Evolutionary conservation across 2,888 invertebrate genomes (phyloP), one percentile per base, ranked within the genome.

Genomic region (Monopis laevigella): DNA sequence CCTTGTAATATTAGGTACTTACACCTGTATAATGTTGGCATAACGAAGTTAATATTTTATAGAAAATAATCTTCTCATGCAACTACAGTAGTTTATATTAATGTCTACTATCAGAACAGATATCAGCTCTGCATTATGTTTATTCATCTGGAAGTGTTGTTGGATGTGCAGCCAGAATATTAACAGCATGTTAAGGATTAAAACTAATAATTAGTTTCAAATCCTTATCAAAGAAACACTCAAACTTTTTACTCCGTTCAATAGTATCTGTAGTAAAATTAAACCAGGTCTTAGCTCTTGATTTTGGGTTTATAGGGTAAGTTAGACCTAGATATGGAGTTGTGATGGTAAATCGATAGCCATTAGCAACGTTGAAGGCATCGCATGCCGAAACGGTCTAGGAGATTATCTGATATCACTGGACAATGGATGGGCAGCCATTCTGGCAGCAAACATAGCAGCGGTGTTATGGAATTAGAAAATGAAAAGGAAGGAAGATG

Each of bases 301-400:
- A n/a, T n/a, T n/a, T n/a, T n/a, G n/a, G n/a, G n/a, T n/a, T n/a
- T n/a, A n/a, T n/a, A n/a, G n/a, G n/a, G n/a, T n/a, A n/a, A n/a
- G n/a, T n/a, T n/a, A n/a, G n/a, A n/a, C 13, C 10, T 32, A 14
- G 17, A 32, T 32, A 3, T 32, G 32, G 14, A 16, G 36, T 36
- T 26, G 26, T 55, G 57, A 64, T 59, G 52, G 54, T 44, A 58
- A 65, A 65, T 65, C 62, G 57, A 62, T 59, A 55, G 43, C 56
- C 56, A 58, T 59, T 59, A 48, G 50, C 51, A 13, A 17, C 32
- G 17, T 32, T 32, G 17, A 32, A 32, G 32, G 32, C 32, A 32
- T 32, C 32, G 32, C 32, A 32, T 32, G 32, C 32, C 32, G 32
- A 16, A 32, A 17, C 32, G 16, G 32, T 32, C 32, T 17, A 32